Conservation (phyloP, 2,888 invertebrate species). For the Deilephila elpenor region DNA sequence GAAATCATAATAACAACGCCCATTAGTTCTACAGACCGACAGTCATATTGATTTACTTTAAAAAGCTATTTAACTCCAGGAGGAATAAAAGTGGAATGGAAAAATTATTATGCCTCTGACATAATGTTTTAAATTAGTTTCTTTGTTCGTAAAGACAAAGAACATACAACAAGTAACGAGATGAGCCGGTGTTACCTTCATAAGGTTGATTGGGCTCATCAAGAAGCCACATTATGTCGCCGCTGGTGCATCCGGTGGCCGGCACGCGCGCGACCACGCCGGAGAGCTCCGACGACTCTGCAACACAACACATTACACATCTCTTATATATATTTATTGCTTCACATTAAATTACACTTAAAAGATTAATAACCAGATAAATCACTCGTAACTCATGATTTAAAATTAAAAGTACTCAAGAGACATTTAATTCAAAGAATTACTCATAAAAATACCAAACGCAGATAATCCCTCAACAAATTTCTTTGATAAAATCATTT, state of each 20-base stretch:
- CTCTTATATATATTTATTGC: not conserved
- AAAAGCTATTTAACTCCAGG: too few relatives aligned
- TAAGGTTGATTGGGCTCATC: conserved; percentile 87
- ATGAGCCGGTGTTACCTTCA: conserved; percentile 79
- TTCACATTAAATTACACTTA: not conserved
- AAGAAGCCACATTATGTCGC: conserved; percentile 89
- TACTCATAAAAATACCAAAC: not conserved
- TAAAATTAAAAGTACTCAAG: not conserved
- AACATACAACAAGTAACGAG: conserved; percentile 31
- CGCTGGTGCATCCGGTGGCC: conserved; percentile 84
- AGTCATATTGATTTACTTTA: too few relatives aligned
- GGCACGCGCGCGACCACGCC: conserved; percentile 80
- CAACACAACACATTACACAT: conserved; percentile 49
- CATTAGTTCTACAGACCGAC: conserved; percentile 7
- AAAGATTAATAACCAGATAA: not conserved
- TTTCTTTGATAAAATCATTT: conserved; percentile 1
- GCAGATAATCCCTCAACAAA: not conserved
- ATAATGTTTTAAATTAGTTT: not conserved
- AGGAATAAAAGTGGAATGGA: too few relatives aligned
- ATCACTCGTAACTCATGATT: not conserved
- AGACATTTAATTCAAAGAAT: not conserved
- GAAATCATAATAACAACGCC: conserved; percentile 57
- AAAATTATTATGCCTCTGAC: not conserved
- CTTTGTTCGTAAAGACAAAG: not conserved
- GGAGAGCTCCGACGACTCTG: conserved; percentile 68